Evolutionary conservation across 2,113 vertebrate genomes (phyloP).

Genomic region (Aphelocoma coerulescens): DNA sequence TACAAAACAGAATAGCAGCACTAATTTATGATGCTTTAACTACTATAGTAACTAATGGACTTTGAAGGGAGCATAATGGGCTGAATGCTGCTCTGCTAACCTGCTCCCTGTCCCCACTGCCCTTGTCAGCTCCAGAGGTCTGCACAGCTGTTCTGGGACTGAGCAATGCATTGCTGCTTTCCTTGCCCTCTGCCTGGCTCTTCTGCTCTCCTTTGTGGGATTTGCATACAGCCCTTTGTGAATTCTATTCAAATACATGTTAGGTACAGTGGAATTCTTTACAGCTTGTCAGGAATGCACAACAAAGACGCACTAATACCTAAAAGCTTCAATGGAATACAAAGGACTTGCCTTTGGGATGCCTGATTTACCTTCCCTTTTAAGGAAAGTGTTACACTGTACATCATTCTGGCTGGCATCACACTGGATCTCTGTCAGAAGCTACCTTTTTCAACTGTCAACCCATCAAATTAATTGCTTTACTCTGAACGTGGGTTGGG

Average conservation of each 20-base stretch:
- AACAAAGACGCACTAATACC: conserved; percentile 11
- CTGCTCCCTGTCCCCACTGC: not conserved
- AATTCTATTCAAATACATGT: not conserved
- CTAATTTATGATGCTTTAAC: not conserved
- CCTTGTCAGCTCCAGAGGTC: not conserved
- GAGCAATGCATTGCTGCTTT: not conserved
- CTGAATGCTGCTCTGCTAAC: not conserved
- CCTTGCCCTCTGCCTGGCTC: not conserved
- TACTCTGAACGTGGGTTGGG: not conserved
- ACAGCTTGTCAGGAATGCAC: conserved; percentile 13
- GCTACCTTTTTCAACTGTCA: conserved; percentile 48
- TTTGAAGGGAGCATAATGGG: not conserved
- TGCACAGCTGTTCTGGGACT: not conserved
- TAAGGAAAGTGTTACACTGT: not conserved
- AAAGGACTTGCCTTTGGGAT: conserved; percentile 39
- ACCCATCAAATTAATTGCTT: conserved; percentile 54
- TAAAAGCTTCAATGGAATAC: not conserved
- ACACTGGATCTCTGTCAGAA: conserved; percentile 38
- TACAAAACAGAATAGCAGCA: not conserved
- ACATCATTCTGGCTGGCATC: conserved; percentile 22
- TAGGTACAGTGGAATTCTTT: not conserved
- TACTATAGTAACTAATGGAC: not conserved
- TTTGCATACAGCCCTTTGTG: not conserved
- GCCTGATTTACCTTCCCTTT: conserved; percentile 21
- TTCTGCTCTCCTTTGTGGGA: not conserved